Evolutionary conservation across 2,888 invertebrate genomes (phyloP).

Genomic region (Meiosimyza decipiens): DNA sequence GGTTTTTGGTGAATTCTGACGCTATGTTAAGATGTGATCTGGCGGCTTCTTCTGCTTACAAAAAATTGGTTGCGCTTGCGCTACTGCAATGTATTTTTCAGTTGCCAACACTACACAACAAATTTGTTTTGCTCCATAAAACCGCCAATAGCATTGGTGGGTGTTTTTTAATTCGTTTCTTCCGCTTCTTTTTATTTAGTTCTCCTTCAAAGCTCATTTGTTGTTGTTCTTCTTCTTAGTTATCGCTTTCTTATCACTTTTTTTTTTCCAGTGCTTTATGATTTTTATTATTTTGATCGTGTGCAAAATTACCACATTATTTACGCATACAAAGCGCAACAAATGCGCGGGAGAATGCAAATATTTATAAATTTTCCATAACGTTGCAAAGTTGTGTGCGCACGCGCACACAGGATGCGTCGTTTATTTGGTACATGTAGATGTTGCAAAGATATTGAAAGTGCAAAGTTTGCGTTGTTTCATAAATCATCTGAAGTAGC

Average conservation of each 20-base stretch:
- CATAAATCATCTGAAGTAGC: conserved; percentile 44
- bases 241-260: no score
- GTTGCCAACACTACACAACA: neutral
- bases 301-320: conserved; percentile 20
- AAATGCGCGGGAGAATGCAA: conserved; percentile 33
- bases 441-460: neutral
- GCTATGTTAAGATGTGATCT: neutral
- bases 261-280: neutral
- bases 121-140: conserved; percentile 36
- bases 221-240: no score
- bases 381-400: conserved; percentile 2
- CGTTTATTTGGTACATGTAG: neutral
- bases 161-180: conserved; percentile 7
- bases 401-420: neutral
- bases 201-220: neutral
- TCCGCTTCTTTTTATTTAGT: neutral
- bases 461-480: conserved; percentile 20
- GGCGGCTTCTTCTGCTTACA: neutral
- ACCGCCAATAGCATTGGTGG: conserved; percentile 11
- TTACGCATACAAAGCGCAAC: conserved; percentile 29
- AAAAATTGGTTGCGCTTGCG: conserved; percentile 36
- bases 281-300: neutral
- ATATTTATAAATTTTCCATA: conserved; percentile 35
- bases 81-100: conserved; percentile 28
- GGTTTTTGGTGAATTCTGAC: neutral